A percentile compares a stretch with the other conserved stretches of the same genome.
Evolutionary conservation across 1,140 invertebrate genomes (phyloP).

Genomic region (Galleria mellonella): DNA sequence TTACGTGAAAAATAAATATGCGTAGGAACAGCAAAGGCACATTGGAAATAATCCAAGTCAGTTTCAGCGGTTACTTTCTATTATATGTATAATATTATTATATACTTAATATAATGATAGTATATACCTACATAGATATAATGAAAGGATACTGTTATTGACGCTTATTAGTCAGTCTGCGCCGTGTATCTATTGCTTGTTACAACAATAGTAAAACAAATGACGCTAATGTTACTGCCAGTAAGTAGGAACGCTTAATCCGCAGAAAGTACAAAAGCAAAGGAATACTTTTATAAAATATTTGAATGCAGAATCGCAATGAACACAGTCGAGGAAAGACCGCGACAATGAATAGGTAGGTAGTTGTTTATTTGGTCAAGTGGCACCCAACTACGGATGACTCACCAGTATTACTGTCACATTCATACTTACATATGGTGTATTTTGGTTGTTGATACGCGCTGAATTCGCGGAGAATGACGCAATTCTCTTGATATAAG

Average conservation of each 20-base stretch:
- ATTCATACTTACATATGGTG: constrained; percentile 43
- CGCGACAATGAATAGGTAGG: constrained; percentile 47
- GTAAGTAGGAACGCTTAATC: too few species aligned
- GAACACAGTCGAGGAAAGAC: constrained; percentile 38
- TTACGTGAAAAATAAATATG: constrained; percentile 7
- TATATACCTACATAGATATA: too few species aligned
- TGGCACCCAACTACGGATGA: constrained; percentile 46
- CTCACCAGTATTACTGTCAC: constrained; percentile 65
- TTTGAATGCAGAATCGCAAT: constrained; percentile 20
- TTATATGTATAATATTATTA: too few species aligned
- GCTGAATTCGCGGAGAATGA: constrained; percentile 50
- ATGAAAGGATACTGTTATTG: too few species aligned
- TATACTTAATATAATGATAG: too few species aligned
- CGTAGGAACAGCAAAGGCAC: constrained; percentile 39
- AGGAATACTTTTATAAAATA: background rate
- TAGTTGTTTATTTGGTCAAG: constrained; percentile 63
- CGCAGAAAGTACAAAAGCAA: too few species aligned
- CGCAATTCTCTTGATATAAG: constrained; percentile 46
- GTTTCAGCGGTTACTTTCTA: too few species aligned
- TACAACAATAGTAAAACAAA: too few species aligned
- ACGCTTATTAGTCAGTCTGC: too few species aligned
- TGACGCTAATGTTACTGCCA: too few species aligned
- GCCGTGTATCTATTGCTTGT: too few species aligned
- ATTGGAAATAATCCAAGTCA: constrained; percentile 49
- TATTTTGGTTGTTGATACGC: constrained; percentile 49